These are phyloP conservation scores for Sebastes nivosus DNA, from an alignment of 2,797 vertebrate genomes.

Conservation along the genomic window DNA sequence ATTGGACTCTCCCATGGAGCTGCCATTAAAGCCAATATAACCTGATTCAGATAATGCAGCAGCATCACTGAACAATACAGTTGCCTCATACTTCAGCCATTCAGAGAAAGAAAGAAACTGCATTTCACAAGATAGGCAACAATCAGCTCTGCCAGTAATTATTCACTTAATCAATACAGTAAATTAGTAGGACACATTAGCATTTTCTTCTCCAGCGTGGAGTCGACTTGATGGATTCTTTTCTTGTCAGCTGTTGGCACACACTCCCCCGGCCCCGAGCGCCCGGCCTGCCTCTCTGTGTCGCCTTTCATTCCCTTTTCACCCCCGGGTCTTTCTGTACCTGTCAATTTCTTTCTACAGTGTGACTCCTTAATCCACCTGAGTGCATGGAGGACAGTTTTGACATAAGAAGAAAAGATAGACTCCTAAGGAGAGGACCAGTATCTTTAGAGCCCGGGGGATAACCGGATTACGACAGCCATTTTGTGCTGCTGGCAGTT, in stretches of 20 bases:
- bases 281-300: constrained; percentile 38
- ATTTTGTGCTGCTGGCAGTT: constrained; percentile 80
- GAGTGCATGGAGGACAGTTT: constrained; percentile 83
- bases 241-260: constrained; percentile 36
- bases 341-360: constrained; percentile 76
- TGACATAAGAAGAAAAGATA: constrained; percentile 81
- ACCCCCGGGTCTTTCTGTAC: constrained; percentile 71
- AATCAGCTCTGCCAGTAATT: constrained; percentile 11
- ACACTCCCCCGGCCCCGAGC: constrained; percentile 3
- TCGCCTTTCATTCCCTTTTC: constrained; percentile 71
- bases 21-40: not conserved
- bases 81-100: not conserved
- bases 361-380: constrained; percentile 79
- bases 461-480: constrained; percentile 78
- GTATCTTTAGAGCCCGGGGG: constrained; percentile 75
- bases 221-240: constrained; percentile 31
- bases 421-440: constrained; percentile 75
- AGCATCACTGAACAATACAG: constrained; percentile 21
- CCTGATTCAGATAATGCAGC: not conserved
- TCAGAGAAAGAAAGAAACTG: not conserved
- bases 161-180: constrained; percentile 26
- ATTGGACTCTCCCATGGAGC: not conserved
- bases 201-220: not conserved
- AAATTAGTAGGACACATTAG: constrained; percentile 12
- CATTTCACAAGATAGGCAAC: not conserved